A percentile compares a stretch with the other conserved stretches of the same genome.
These are phyloP conservation scores for Allygus modestus DNA, from an alignment of 2,888 invertebrate species.

Conservation along the genomic window DNA sequence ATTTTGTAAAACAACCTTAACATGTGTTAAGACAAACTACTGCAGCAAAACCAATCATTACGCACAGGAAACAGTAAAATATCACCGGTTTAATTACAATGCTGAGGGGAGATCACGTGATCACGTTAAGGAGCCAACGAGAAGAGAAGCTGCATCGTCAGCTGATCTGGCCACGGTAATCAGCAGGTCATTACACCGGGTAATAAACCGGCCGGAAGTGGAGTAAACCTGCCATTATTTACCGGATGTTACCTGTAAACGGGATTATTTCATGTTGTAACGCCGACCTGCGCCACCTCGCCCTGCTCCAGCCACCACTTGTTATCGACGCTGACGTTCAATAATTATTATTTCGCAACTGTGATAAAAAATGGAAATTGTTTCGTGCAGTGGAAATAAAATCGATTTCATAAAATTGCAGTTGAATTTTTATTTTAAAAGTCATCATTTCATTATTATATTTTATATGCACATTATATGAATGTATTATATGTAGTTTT, in stretches of 20 bases:
- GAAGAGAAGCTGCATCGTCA: background rate
- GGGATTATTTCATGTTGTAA: slow-evolving; percentile 51
- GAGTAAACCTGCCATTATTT: slow-evolving; percentile 38
- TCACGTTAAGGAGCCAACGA: too few species aligned
- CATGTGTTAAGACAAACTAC: too few species aligned
- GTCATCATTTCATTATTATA: too few species aligned
- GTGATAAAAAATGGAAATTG: background rate
- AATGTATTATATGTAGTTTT: too few species aligned
- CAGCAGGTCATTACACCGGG: slow-evolving; percentile 46
- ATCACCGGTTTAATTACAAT: background rate
- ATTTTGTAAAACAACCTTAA: too few species aligned
- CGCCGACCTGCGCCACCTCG: background rate
- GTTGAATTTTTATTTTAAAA: too few species aligned
- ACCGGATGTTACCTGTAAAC: slow-evolving; percentile 55
- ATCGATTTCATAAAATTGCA: too few species aligned
- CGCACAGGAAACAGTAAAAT: background rate
- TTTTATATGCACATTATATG: too few species aligned
- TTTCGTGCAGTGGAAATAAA: background rate
- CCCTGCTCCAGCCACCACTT: background rate
- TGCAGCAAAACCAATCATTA: background rate
- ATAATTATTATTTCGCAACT: background rate
- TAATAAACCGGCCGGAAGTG: slow-evolving; percentile 45
- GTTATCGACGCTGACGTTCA: background rate
- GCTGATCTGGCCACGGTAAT: slow-evolving; percentile 9
- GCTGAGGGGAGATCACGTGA: background rate